These are phyloP conservation scores for Hyperoplus lanceolatus DNA, from an alignment of 2,797 vertebrate genomes.

Conservation along the genomic window DNA sequence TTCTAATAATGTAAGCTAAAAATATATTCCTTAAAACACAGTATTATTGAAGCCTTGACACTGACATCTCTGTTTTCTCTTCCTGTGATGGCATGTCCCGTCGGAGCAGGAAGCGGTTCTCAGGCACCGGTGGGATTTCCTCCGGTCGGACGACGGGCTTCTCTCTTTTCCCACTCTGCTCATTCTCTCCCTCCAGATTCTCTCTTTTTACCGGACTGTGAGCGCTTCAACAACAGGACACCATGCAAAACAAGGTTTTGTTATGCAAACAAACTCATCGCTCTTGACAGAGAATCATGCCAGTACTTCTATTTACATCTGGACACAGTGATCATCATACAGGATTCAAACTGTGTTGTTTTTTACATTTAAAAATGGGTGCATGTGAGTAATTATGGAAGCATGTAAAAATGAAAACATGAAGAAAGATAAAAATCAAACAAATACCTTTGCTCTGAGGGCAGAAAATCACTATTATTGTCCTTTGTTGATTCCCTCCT, in stretches of 20 bases:
- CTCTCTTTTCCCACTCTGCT: conserved; percentile 89
- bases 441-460: conserved; percentile 83
- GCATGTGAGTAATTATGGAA: not conserved
- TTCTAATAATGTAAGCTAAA: not conserved
- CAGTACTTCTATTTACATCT: not conserved
- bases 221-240: conserved; percentile 28
- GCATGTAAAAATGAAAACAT: not conserved
- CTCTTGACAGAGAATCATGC: not conserved
- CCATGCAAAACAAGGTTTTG: conserved; percentile 24
- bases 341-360: not conserved
- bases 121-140: conserved; percentile 97
- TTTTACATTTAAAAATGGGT: not conserved
- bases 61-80: conserved; percentile 89
- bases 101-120: conserved; percentile 96
- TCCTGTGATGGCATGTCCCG: conserved; percentile 89
- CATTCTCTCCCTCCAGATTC: conserved; percentile 78
- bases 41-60: conserved; percentile 16
- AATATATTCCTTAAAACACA: not conserved
- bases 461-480: conserved; percentile 69
- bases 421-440: not conserved
- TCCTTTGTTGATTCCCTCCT: conserved; percentile 83
- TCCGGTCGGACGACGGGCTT: conserved; percentile 96
- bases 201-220: conserved; percentile 83
- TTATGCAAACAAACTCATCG: conserved; percentile 28
- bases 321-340: not conserved